Conservation (phyloP, 2,113 vertebrate species). For the Tetrao urogallus region DNA sequence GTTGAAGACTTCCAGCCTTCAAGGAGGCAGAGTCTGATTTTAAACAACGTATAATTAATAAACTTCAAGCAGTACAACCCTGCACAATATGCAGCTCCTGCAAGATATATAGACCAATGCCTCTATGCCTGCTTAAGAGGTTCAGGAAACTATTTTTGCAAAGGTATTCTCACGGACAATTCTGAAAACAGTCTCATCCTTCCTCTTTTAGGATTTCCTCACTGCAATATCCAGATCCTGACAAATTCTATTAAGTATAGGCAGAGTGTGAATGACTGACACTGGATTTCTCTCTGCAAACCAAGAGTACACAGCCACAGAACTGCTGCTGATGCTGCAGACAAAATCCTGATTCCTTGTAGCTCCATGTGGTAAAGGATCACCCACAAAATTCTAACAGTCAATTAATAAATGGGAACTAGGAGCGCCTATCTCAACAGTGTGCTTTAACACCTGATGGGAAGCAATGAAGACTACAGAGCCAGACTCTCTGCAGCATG, state of each 20-base stretch:
- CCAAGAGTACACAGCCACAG: neutral
- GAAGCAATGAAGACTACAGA: rapidly evolving
- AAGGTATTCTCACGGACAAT: neutral
- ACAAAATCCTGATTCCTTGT: neutral
- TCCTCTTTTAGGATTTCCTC: neutral
- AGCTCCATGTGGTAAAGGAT: neutral
- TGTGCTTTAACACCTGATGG: neutral
- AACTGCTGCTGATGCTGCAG: neutral
- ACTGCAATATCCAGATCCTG: neutral
- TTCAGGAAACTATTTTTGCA: neutral
- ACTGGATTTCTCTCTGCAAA: neutral
- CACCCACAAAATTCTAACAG: neutral
- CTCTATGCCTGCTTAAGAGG: neutral
- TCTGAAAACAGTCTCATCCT: neutral
- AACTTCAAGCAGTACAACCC: neutral
- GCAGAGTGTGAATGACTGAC: neutral
- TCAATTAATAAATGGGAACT: neutral
- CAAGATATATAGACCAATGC: neutral
- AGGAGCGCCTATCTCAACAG: neutral
- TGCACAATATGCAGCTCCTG: neutral
- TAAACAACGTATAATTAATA: neutral
- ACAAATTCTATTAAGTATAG: neutral
- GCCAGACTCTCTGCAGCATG: neutral
- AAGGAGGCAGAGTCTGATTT: neutral
- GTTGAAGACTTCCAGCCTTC: neutral